Evolutionary conservation across 2,113 vertebrate species (phyloP).

Genomic region (Nesogale talazaci): DNA sequence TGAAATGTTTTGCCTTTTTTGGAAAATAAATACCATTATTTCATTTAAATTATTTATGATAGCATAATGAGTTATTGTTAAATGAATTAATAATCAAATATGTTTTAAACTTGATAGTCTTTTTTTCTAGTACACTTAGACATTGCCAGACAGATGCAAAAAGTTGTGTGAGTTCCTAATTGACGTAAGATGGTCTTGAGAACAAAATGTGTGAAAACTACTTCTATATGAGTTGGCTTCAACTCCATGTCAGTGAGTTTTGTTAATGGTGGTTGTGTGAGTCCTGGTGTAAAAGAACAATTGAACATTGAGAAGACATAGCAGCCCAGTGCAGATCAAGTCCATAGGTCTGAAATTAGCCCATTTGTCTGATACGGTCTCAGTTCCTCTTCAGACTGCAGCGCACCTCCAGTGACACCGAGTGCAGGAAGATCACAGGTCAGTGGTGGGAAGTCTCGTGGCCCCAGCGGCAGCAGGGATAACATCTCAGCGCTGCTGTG

Average conservation of each 20-base stretch:
- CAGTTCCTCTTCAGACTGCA: too few species aligned
- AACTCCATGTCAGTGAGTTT: neutral
- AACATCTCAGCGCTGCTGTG: too few species aligned
- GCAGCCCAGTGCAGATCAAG: too few species aligned
- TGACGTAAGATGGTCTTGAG: neutral
- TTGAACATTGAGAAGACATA: too few species aligned
- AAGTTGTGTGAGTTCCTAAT: neutral
- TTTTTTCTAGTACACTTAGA: neutral
- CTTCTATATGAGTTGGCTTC: neutral
- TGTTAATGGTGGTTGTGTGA: neutral
- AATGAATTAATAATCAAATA: neutral
- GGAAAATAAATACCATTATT: constrained; percentile 51
- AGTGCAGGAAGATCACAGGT: too few species aligned
- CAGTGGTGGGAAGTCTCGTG: too few species aligned
- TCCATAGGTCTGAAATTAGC: too few species aligned
- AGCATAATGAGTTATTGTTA: neutral
- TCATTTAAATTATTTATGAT: constrained; percentile 21
- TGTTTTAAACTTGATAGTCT: neutral
- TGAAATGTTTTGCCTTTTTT: constrained; percentile 19
- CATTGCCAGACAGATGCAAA: neutral
- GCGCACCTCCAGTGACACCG: too few species aligned
- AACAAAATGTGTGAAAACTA: neutral
- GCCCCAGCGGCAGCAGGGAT: too few species aligned
- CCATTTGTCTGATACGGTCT: too few species aligned
- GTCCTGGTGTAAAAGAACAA: too few species aligned